Evolutionary conservation across 2,888 invertebrate species (phyloP).

Genomic region (Neoitamus cyanurus): DNA sequence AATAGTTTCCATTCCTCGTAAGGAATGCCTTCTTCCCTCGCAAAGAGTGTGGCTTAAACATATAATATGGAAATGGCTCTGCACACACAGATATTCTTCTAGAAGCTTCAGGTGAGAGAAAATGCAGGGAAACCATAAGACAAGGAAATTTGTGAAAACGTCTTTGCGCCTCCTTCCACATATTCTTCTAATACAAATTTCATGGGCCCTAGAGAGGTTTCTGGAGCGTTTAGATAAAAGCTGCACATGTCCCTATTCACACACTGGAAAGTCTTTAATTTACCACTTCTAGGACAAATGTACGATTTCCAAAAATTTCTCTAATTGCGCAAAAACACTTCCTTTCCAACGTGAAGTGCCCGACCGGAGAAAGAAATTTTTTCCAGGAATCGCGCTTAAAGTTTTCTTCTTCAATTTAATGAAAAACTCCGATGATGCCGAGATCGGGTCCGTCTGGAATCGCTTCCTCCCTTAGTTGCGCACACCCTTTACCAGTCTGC

Average conservation of each 20-base stretch:
- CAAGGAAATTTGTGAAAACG: neutral
- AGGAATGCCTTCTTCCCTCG: neutral
- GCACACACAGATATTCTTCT: neutral
- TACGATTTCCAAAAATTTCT: neutral
- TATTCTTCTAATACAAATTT: constrained; percentile 28
- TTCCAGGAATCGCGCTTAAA: neutral
- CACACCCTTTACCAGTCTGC: neutral
- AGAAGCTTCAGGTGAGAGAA: neutral
- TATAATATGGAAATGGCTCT: neutral
- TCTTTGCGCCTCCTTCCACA: neutral
- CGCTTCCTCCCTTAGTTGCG: neutral
- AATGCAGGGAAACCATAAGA: neutral
- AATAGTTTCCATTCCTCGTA: neutral
- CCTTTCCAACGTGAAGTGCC: neutral
- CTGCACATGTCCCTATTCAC: neutral
- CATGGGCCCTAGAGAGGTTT: neutral
- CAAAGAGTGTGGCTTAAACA: neutral
- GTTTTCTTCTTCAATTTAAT: constrained; percentile 15
- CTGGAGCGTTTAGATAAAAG: neutral
- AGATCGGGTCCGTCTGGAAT: constrained; percentile 26
- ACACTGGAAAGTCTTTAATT: neutral
- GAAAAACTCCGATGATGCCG: constrained; percentile 2
- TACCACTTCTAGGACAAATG: neutral
- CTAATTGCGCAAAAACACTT: neutral
- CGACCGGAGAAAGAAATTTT: neutral